Conservation (phyloP, 2,888 invertebrate genomes). For the Venusia cambrica region DNA sequence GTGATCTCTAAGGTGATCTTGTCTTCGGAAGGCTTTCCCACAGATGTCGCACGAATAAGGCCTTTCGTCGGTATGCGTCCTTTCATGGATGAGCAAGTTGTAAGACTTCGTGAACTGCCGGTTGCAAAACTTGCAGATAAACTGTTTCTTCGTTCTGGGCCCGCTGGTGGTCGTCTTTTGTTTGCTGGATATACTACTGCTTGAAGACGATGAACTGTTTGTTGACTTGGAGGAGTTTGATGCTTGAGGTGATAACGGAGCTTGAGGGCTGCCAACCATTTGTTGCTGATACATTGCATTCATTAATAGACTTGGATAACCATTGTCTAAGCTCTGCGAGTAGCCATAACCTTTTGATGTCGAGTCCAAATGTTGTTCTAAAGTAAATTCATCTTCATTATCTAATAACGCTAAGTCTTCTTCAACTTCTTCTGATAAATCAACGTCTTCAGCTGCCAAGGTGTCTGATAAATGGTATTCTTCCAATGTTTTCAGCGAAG, state of each 20-base stretch:
- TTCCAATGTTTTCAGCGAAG: conserved; percentile 73
- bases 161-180: conserved; percentile 79
- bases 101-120: conserved; percentile 99
- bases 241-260: conserved; percentile 67
- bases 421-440: conserved; percentile 86
- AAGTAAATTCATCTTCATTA: conserved; percentile 86
- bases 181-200: conserved; percentile 70
- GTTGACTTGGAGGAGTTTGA: conserved; percentile 72
- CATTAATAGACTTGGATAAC: conserved; percentile 86
- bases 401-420: conserved; percentile 88
- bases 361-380: conserved; percentile 77
- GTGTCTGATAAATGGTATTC: conserved; percentile 74
- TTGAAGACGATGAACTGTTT: conserved; percentile 70
- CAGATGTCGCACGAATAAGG: conserved; percentile 99
- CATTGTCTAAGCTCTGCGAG: conserved; percentile 83
- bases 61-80: conserved; percentile 98
- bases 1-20: conserved; percentile 97
- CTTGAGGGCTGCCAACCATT: conserved; percentile 71
- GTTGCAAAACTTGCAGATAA: conserved; percentile 98
- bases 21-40: conserved; percentile 97
- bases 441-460: conserved; percentile 82
- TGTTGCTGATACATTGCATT: conserved; percentile 84
- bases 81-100: conserved; percentile 97
- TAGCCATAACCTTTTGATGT: conserved; percentile 67
- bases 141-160: conserved; percentile 97